Percentiles rank a stretch among this genome's conserved stretches.
Evolutionary conservation across 2,113 vertebrate species (phyloP).

Genomic region (Myanophis thanlyinensis): DNA sequence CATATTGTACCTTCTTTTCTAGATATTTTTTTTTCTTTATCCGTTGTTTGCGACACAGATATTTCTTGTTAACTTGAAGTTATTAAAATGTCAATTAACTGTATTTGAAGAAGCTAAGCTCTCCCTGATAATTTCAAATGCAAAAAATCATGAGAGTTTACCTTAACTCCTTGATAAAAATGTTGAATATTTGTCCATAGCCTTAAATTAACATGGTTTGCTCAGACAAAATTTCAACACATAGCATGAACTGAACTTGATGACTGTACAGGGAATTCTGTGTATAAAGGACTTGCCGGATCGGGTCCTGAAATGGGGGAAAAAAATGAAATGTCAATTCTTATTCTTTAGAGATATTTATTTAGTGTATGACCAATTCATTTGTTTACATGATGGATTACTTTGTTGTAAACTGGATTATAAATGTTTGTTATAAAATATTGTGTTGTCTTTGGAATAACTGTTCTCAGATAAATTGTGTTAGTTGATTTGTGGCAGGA

Average conservation of each 20-base stretch:
- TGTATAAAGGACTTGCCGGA: slow-evolving; percentile 64
- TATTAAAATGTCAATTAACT: neutral
- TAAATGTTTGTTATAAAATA: slow-evolving; percentile 65
- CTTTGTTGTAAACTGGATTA: slow-evolving; percentile 60
- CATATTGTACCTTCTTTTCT: neutral
- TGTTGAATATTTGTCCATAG: neutral
- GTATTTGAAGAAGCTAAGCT: neutral
- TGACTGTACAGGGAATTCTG: slow-evolving; percentile 55
- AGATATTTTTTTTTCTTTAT: neutral
- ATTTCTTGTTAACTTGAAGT: neutral
- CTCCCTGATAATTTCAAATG: neutral
- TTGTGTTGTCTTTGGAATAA: slow-evolving; percentile 63
- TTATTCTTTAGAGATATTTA: slow-evolving; percentile 63
- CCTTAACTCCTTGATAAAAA: neutral
- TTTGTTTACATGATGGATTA: slow-evolving; percentile 68
- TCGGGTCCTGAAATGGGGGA: slow-evolving; percentile 56
- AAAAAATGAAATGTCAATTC: slow-evolving; percentile 54
- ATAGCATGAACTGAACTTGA: slow-evolving; percentile 38
- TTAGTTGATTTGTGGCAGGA: slow-evolving; percentile 52
- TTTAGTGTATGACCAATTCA: slow-evolving; percentile 66
- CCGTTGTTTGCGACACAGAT: neutral
- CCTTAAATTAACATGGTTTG: slow-evolving; percentile 35
- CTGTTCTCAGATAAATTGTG: slow-evolving; percentile 61
- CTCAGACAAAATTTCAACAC: slow-evolving; percentile 40
- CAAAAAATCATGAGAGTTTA: neutral